These are phyloP conservation scores for Xiphophorus couchianus DNA, from an alignment of 2,113 vertebrate genomes.

Conservation along the genomic window DNA sequence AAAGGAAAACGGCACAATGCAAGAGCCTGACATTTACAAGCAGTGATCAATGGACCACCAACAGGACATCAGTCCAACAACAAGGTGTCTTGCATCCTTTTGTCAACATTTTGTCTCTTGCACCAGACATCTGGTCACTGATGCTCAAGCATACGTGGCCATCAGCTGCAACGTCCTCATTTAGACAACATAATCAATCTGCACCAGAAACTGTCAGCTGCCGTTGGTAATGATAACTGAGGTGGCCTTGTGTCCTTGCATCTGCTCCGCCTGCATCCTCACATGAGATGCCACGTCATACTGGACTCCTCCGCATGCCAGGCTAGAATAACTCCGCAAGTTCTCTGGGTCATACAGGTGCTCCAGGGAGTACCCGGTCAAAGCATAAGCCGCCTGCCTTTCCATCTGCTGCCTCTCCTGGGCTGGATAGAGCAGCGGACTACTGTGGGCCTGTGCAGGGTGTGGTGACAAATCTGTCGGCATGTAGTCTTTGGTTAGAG, in stretches of 20 bases:
- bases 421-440: conserved; percentile 84
- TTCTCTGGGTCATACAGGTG: conserved; percentile 94
- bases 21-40: conserved; percentile 35
- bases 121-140: conserved; percentile 38
- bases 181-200: conserved; percentile 40
- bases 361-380: conserved; percentile 96
- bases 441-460: conserved; percentile 82
- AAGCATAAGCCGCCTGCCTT: conserved; percentile 93
- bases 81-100: conserved; percentile 10
- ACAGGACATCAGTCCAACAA: conserved; percentile 15
- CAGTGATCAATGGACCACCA: conserved; percentile 36
- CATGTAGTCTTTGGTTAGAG: conserved; percentile 94
- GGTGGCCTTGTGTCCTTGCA: conserved; percentile 97
- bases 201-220: conserved; percentile 85
- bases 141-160: conserved; percentile 29
- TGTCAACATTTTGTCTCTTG: conserved; percentile 17
- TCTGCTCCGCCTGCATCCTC: conserved; percentile 95
- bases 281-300: conserved; percentile 95
- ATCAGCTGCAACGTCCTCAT: conserved; percentile 30
- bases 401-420: conserved; percentile 84
- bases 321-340: conserved; percentile 93
- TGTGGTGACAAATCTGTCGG: conserved; percentile 91
- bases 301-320: conserved; percentile 83
- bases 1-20: conserved; percentile 17
- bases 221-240: conserved; percentile 99